phyloP scores from a whole-genome alignment of 1,140 invertebrate genomes.

The Drosophila kepulauana region DNA sequence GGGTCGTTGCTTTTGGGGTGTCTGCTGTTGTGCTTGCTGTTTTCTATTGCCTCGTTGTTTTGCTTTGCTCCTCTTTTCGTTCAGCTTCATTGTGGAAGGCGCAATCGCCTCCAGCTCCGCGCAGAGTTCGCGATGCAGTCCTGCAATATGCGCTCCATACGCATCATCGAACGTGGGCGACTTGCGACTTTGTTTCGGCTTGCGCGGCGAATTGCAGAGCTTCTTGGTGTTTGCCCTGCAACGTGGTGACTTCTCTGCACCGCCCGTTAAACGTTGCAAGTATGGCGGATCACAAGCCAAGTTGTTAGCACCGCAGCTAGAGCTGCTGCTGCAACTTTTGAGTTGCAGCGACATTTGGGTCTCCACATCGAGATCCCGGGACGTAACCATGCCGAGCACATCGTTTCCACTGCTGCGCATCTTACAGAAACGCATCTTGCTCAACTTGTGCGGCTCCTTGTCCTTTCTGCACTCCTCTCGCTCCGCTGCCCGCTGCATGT shows the following conservation, averaged over 20 bases:
- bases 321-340: neutral
- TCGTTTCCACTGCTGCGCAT: constrained; percentile 49
- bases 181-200: neutral
- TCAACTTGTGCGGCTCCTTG: constrained; percentile 14
- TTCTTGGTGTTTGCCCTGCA: neutral
- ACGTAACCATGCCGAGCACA: constrained; percentile 59
- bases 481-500: constrained; percentile 59
- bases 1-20: neutral
- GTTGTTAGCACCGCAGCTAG: neutral
- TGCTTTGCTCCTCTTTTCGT: too few relatives aligned
- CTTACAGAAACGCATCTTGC: constrained; percentile 60
- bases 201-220: neutral
- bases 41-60: neutral
- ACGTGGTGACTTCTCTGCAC: constrained; percentile 7
- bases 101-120: constrained; percentile 44
- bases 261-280: constrained; percentile 23
- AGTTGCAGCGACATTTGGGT: constrained; percentile 55
- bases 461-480: constrained; percentile 47
- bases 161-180: neutral
- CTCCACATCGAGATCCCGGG: constrained; percentile 61
- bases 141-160: constrained; percentile 34
- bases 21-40: neutral
- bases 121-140: constrained; percentile 64
- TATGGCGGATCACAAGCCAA: neutral
- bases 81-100: neutral